Percentiles rank a stretch among this genome's conserved stretches.
Evolutionary conservation across 2,888 invertebrate species (phyloP).

Genomic region (Eristalis arbustorum): DNA sequence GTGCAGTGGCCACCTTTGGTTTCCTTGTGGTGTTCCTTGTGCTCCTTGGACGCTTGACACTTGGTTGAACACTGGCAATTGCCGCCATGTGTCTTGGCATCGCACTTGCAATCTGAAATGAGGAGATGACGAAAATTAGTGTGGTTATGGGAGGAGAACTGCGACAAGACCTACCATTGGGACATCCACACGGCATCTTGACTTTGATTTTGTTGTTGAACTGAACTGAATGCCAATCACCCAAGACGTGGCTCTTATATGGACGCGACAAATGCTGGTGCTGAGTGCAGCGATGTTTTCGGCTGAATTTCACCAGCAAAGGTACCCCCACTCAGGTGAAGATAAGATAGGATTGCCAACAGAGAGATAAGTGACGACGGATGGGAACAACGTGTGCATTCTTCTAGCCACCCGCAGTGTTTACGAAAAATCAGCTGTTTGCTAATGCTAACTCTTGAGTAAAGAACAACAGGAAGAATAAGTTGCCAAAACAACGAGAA

Average conservation of each 20-base stretch:
- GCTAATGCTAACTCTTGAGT: neutral
- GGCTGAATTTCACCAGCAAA: neutral
- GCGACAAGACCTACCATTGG: slow-evolving; percentile 1
- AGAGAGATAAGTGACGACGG: neutral
- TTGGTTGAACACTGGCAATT: slow-evolving; percentile 25
- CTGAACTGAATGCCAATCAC: neutral
- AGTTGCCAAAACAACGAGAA: neutral
- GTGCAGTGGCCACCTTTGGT: neutral
- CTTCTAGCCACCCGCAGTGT: neutral
- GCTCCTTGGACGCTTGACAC: neutral
- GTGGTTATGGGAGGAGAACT: neutral
- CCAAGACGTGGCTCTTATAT: slow-evolving; percentile 2
- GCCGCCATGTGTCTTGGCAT: slow-evolving; percentile 1
- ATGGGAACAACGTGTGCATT: neutral
- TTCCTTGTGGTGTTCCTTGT: neutral
- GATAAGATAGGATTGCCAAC: neutral
- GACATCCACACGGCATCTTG: slow-evolving; percentile 30
- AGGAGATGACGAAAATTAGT: neutral
- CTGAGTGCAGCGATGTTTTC: slow-evolving; percentile 18
- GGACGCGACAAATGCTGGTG: neutral
- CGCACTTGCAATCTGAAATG: slow-evolving; percentile 19
- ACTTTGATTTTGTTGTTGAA: neutral
- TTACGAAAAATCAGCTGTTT: neutral
- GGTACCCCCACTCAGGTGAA: neutral
- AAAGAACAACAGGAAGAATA: neutral